Evolutionary conservation across 53 echinoderm and acorn worm species (phyloP), one percentile per base, ranked within the genome.

Genomic region (Pentamera pediparva): DNA sequence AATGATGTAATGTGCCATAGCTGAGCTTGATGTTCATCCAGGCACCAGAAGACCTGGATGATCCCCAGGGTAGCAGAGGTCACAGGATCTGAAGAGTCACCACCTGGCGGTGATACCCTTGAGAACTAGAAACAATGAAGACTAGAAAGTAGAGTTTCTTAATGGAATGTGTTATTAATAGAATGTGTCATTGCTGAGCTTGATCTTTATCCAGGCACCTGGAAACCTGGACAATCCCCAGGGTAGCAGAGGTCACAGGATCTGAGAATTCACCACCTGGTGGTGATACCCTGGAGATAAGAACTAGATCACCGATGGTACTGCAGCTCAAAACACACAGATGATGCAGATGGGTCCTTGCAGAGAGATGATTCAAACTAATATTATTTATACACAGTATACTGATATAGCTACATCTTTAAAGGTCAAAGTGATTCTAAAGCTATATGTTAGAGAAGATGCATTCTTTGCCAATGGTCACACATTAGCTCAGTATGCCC

Each of bases 201-300:
- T 88, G 83, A 73, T 98, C 91, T 82, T 98, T 98, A 48, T 98
- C 98, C 73, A 98, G 69, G 32, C 98, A 91, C 98, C 98, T 91
- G 83, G 91, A 98, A 24, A 98, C 98, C 78, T 98, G 98, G 4
- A 98, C 98, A 64, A 98, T 98, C 75, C 98, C 98, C 37, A 98
- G 91, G 40, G 98, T 96, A 28, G 98, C 98, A 5, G 98, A 88
- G 36, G 98, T 98, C 27, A 98, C 98, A 35, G 98, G 98, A 59
- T 96, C 98, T 1, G 98, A 98, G 84, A 98, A 92, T 63, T 98
- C 98, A 86, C 98, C 98, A 65, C 98, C 98, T 39, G 98, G 96
- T 63, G 91, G 98, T 24, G 98, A 98, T 26, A 98, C 98, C 75
- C 94, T 94, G 82, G 6, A 50, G 6, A 64, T 22, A 15, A 54